Evolutionary conservation across 2,888 invertebrate species (phyloP), one percentile per base, ranked within the genome.

Genomic region (Gibbula magus): DNA sequence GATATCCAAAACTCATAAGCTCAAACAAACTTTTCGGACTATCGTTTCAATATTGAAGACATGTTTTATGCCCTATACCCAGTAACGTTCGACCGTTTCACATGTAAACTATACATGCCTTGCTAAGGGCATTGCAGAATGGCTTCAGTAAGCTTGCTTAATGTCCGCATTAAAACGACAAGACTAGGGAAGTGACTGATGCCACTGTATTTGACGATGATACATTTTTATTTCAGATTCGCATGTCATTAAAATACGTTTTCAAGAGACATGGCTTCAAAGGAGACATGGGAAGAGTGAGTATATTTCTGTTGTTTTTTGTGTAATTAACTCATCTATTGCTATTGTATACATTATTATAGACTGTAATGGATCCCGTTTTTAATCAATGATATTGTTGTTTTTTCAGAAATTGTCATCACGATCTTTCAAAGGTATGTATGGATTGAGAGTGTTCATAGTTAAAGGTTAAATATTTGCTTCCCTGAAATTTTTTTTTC

Each of bases 351-450:
- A 16, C 10, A 22, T 16, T 32, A 13, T n/a, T 0, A 29, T 13
- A 13, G 18, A 29, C 67, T 22, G 67, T 67, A 32, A 32, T 10
- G 13, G 13, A 13, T 45, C 13, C 5, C 5, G 1, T 13, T 10
- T 1, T 45, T 45, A 10, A 45, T 45, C 1, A 10, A 10, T 45
- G 10, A 20, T 56, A 51, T 78, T 29, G 10, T 53, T 78, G 13
- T 73, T 25, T 10, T 79, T 75, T 20, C 76, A 79, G 79, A 66
- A 35, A 20, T 32, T 76, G 18, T 45, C 79, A 13, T 61, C 79
- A 16, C 29, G 75, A 20, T 79, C 79, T 22, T 79, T 76, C 70
- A 76, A 67, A 79, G 79, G 79, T 79, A 45, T 45, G 45, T 45
- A 45, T 45, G 10, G 13, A 10, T 45, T 39, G 5, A 20, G n/a